Base-by-base conservation (phyloP, 2,888 invertebrate genomes). In the Clivina fossor region DNA sequence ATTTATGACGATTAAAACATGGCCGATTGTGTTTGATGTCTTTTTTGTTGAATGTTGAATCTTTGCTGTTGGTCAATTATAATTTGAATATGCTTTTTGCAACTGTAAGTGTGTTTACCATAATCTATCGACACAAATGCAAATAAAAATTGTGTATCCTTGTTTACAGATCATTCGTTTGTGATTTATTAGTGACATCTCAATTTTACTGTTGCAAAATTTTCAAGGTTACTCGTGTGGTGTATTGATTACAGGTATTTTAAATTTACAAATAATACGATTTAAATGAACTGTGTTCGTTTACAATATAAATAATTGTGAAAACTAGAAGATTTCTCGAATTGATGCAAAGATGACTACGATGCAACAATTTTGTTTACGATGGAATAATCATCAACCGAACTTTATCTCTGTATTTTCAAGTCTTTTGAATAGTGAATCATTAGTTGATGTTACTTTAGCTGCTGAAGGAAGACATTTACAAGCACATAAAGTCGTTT, bases 331-430 rank as follows among this genome's bases (percentile, higher is more conserved):
- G n/a, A n/a, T n/a, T n/a, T n/a, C n/a, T n/a, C n/a, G n/a, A n/a
- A n/a, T 24, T 24, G n/a, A n/a, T n/a, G n/a, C n/a, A 40, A 57
- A 53, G 22, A 74, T 74, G 74, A 67, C 74, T 26, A 44, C 44
- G 53, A 73, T 73, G 69, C 74, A 74, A 66, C 74, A 74, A 65
- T 74, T 74, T 65, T 74, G 74, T 67, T 67, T 75, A 58, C 76
- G 92, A 66, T 93, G 93, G 93, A 93, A 93, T 76, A 92, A 93
- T 79, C 93, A 93, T 78, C 92, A 92, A 71, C 91, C 91, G 47
- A 93, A 93, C 74, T 90, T 93, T 72, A 90, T 93, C 67, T 89
- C 90, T 5, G 91, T 90, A 69, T 92, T 93, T 75, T 89, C 90
- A 35, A 86, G 84, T 65, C 78, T 93, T 63, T 78, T 93, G 61